phyloP scores from a whole-genome alignment of 1,140 invertebrate genomes.

The Danaus melanippus region DNA sequence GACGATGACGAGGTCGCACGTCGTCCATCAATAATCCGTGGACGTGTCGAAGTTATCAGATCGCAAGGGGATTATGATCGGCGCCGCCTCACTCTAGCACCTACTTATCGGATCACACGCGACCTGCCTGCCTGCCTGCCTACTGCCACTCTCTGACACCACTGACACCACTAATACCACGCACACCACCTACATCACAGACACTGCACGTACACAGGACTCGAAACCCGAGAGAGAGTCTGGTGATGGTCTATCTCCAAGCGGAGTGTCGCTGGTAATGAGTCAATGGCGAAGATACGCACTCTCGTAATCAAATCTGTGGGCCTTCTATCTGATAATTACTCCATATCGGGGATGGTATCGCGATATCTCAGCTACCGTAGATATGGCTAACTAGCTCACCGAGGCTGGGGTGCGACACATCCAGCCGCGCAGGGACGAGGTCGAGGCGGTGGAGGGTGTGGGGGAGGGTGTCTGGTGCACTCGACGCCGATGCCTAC shows the following conservation, averaged over 20 bases:
- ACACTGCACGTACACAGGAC: not conserved
- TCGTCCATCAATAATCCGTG: constrained; percentile 61
- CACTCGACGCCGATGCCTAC: constrained; percentile 31
- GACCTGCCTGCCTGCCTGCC: not conserved
- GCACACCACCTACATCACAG: constrained; percentile 5
- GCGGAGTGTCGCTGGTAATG: constrained; percentile 37
- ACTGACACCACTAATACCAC: constrained; percentile 7
- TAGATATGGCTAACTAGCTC: constrained; percentile 27
- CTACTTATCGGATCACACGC: constrained; percentile 3
- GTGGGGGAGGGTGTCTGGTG: constrained; percentile 7
- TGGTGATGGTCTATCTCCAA: constrained; percentile 29
- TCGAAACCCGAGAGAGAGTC: constrained; percentile 1
- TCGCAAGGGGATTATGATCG: constrained; percentile 18
- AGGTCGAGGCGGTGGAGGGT: constrained; percentile 14
- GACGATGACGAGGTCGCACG: constrained; percentile 57
- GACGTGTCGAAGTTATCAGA: constrained; percentile 46
- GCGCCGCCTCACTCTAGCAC: not conserved
- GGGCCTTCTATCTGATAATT: constrained; percentile 65
- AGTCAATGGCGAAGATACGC: constrained; percentile 35
- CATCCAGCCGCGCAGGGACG: constrained; percentile 19
- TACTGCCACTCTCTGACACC: not conserved
- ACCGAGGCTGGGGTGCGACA: constrained; percentile 12
- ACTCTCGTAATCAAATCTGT: constrained; percentile 64
- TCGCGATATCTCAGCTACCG: constrained; percentile 47
- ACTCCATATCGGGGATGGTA: constrained; percentile 56